These are phyloP conservation scores for Halichoerus grypus DNA, from an alignment of 2,113 vertebrate genomes.

Conservation along the genomic window DNA sequence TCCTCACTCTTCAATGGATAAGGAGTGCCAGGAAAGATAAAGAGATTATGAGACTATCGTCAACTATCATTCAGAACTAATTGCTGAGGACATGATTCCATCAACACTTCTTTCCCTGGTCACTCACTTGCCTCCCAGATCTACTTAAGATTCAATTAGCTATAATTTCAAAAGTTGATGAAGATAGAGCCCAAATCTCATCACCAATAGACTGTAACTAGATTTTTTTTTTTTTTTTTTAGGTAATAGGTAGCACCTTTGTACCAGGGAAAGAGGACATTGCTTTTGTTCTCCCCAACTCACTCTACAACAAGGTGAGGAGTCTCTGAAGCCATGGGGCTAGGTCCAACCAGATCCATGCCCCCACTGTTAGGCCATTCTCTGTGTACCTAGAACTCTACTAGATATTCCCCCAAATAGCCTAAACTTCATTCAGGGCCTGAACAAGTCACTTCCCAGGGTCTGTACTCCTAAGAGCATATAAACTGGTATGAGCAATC, in stretches of 20 bases:
- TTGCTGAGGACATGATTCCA: background rate
- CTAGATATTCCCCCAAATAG: background rate
- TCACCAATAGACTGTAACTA: background rate
- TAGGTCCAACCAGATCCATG: background rate
- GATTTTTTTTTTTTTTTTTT: background rate
- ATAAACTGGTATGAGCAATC: background rate
- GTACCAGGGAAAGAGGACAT: background rate
- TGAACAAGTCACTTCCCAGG: background rate
- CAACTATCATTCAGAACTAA: background rate
- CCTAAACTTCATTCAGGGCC: background rate
- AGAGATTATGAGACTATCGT: background rate
- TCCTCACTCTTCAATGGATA: background rate
- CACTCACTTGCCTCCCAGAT: background rate
- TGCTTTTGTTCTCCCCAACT: background rate
- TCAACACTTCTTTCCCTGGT: background rate
- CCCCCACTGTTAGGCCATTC: background rate
- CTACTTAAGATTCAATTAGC: background rate
- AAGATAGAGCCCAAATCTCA: background rate
- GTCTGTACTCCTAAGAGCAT: background rate
- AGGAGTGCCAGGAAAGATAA: background rate
- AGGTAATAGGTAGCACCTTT: background rate
- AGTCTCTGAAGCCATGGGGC: rapidly evolving
- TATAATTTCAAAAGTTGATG: background rate
- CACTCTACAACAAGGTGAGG: background rate
- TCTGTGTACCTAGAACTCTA: background rate